These are phyloP conservation scores for Acanthopagrus latus DNA, from an alignment of 2,797 vertebrate species.

Conservation along the genomic window DNA sequence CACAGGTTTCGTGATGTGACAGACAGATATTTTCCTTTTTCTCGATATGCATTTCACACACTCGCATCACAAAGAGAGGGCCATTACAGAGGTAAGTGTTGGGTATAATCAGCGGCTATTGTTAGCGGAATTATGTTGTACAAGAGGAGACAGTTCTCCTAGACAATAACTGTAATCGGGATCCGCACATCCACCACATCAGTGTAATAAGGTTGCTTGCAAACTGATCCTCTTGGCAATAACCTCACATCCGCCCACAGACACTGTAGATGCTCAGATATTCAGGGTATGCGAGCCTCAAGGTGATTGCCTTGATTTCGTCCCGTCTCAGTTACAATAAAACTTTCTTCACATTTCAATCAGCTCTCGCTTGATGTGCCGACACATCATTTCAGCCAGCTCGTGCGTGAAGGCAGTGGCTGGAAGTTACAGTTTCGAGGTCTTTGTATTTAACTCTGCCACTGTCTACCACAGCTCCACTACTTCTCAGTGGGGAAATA, in stretches of 20 bases:
- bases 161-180: slow-evolving; percentile 65
- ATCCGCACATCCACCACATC: slow-evolving; percentile 49
- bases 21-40: slow-evolving; percentile 10
- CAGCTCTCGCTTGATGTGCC: not conserved
- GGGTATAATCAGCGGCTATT: slow-evolving; percentile 65
- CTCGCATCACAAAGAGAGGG: slow-evolving; percentile 11
- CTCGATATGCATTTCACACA: slow-evolving; percentile 18
- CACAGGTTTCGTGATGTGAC: slow-evolving; percentile 4
- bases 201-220: slow-evolving; percentile 49
- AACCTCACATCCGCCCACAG: slow-evolving; percentile 33
- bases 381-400: not conserved
- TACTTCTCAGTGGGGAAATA: not conserved
- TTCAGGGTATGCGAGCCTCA: not conserved
- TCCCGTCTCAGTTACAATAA: not conserved
- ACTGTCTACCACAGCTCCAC: accelerated
- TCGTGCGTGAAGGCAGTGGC: not conserved
- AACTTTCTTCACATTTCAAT: slow-evolving; percentile 12
- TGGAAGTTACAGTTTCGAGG: not conserved
- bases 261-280: slow-evolving; percentile 2
- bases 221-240: slow-evolving; percentile 45
- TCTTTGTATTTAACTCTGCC: not conserved
- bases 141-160: slow-evolving; percentile 37
- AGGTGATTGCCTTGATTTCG: slow-evolving; percentile 24
- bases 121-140: slow-evolving; percentile 47
- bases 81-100: slow-evolving; percentile 33